Evolutionary conservation across 2,113 vertebrate species (phyloP), one percentile per base, ranked within the genome.

Genomic region (Calonectris borealis): DNA sequence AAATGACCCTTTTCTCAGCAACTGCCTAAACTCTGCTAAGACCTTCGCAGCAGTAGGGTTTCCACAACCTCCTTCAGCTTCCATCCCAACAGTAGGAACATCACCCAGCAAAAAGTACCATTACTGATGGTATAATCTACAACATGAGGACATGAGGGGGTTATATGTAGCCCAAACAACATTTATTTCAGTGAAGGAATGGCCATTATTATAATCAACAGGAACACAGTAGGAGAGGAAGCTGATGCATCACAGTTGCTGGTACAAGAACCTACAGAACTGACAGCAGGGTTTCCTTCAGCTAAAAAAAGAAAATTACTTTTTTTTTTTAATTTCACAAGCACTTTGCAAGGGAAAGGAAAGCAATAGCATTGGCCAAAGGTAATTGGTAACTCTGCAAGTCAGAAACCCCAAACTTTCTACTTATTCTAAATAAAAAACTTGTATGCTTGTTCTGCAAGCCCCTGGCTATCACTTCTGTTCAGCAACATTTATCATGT

Each of bases 91-190:
- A 49, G 26, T 7, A 79, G 51, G 40, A 66, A 9, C 14, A 7
- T 10, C 48, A 72, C 8, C 29, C 66, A 72, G 7, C 26, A 40
- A 34, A 32, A 69, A 52, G 54, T 3, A 48, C 40, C 32, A 18
- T 10, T 27, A 2, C 12, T 16, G 18, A 66, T 9, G 18, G 27
- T 2, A 38, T 42, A 13, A 16, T 8, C 13, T 9, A 8, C 54
- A 64, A 10, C 17, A 1, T 0, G 6, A 54, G n/a, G 38, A n/a
- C 70, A 61, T 27, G 46, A 24, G 22, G 15, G 20, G 42, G 24
- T 15, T 42, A 26, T 8, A 5, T 0, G 0, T 7, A 54, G 25
- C 51, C 51, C 78, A n/a, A 6, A n/a, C 8, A 5, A 11, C 8
- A 26, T 5, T 19, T 4, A 1, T 6, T 17, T 8, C 49, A 5